A percentile compares a stretch with the other conserved stretches of the same genome.
Evolutionary conservation across 2,113 vertebrate species (phyloP).

Genomic region (Cyanoderma ruficeps): DNA sequence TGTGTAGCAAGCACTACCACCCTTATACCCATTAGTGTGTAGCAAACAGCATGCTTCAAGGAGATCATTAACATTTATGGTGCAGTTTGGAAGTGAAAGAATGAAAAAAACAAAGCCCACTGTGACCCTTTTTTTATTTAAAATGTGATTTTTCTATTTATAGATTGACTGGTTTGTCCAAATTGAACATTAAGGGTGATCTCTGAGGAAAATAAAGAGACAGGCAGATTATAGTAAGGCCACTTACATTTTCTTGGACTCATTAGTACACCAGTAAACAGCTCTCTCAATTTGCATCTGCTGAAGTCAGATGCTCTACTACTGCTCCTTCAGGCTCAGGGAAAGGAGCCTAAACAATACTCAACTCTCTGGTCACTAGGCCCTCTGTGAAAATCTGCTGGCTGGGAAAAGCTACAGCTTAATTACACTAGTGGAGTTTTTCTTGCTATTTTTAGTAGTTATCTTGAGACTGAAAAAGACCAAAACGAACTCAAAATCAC

Average conservation of each 20-base stretch:
- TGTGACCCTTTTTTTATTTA: not conserved
- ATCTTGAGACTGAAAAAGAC: not conserved
- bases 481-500: not conserved
- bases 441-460: not conserved
- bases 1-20: not conserved
- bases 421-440: not conserved
- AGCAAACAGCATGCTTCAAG: not conserved
- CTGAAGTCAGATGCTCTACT: not conserved
- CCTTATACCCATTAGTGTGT: not conserved
- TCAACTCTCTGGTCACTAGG: not conserved
- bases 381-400: not conserved
- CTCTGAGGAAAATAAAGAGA: not conserved
- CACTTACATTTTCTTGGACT: not conserved
- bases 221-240: not conserved
- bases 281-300: fast-evolving
- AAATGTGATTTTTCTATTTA: not conserved
- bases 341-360: not conserved
- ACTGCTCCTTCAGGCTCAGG: not conserved
- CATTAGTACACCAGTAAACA: not conserved
- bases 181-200: not conserved
- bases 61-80: not conserved
- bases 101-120: not conserved
- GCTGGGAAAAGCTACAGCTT: not conserved
- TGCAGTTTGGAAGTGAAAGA: not conserved
- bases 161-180: not conserved